Evolutionary conservation across 2,113 vertebrate genomes (phyloP).

Genomic region (Grantiella picta): DNA sequence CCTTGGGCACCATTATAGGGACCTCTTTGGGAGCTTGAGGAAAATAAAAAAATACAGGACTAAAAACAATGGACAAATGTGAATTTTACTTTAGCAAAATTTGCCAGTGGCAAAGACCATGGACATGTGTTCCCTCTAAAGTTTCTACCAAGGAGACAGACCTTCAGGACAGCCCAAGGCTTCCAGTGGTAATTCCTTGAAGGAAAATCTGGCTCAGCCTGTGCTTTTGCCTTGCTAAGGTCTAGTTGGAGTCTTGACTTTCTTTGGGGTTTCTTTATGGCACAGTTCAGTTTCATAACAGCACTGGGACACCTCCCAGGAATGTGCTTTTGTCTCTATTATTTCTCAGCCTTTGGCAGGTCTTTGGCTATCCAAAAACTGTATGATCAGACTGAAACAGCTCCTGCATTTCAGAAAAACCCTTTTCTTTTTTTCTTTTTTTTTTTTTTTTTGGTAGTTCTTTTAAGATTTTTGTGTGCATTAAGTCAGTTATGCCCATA

Average conservation of each 20-base stretch:
- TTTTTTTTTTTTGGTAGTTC: not conserved
- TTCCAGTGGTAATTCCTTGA: not conserved
- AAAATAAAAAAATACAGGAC: not conserved
- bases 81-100: not conserved
- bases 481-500: not conserved
- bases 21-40: not conserved
- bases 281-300: not conserved
- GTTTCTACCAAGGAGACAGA: not conserved
- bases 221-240: not conserved
- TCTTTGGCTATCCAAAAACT: not conserved
- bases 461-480: not conserved
- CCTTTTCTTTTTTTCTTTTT: not conserved
- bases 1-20: not conserved
- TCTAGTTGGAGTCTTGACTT: not conserved
- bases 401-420: rapidly evolving
- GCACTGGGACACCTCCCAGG: not conserved
- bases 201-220: not conserved
- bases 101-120: not conserved
- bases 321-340: not conserved
- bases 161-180: not conserved
- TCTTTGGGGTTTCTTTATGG: not conserved
- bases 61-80: not conserved
- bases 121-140: not conserved
- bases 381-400: not conserved
- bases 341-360: not conserved